These are phyloP conservation scores for Ganaspis brasiliensis DNA, from an alignment of 2,888 invertebrate species.

Conservation along the genomic window DNA sequence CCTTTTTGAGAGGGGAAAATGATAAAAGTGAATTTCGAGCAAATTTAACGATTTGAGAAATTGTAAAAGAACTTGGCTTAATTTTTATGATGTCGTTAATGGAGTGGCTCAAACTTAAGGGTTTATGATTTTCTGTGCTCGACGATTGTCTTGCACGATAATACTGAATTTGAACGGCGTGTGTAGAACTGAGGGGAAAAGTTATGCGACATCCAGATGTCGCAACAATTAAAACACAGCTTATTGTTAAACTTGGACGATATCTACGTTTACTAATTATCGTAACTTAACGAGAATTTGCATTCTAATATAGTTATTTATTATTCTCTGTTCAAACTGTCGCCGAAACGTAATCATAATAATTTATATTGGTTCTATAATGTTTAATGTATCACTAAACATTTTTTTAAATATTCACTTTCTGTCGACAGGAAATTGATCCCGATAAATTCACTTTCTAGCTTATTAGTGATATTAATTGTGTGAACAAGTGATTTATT, in stretches of 20 bases:
- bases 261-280: slow-evolving; percentile 30
- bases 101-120: slow-evolving; percentile 17
- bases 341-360: background rate
- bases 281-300: slow-evolving; percentile 40
- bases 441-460: background rate
- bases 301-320: slow-evolving; percentile 18
- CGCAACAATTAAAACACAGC: slow-evolving; percentile 78
- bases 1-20: too few relatives aligned
- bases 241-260: slow-evolving; percentile 77
- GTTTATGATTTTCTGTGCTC: slow-evolving; percentile 41
- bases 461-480: background rate
- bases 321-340: background rate
- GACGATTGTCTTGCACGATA: slow-evolving; percentile 65
- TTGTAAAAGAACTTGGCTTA: slow-evolving; percentile 9
- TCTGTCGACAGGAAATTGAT: background rate
- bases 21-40: too few relatives aligned
- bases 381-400: background rate
- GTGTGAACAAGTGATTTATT: background rate
- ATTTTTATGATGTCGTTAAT: slow-evolving; percentile 35
- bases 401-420: background rate
- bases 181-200: slow-evolving; percentile 65
- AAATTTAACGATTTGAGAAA: slow-evolving; percentile 5
- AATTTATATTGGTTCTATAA: too few relatives aligned
- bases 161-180: slow-evolving; percentile 66
- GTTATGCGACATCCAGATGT: slow-evolving; percentile 79